Evolutionary conservation across 2,113 vertebrate species (phyloP).

Genomic region (Rousettus leschenaultii): DNA sequence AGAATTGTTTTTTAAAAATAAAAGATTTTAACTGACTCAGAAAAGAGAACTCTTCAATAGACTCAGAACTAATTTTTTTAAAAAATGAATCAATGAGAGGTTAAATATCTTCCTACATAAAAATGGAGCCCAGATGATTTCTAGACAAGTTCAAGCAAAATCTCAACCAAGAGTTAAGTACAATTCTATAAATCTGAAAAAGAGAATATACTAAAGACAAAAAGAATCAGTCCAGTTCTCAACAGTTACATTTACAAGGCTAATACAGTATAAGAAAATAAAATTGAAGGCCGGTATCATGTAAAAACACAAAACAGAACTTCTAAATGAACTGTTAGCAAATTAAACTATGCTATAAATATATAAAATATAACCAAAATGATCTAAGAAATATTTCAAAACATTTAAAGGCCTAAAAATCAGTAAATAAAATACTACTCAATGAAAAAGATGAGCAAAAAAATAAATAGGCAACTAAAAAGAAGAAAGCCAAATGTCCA

Average conservation of each 20-base stretch:
- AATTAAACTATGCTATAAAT: background rate
- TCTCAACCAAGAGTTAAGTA: background rate
- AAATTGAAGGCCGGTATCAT: background rate
- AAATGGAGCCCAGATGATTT: background rate
- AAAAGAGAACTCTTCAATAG: background rate
- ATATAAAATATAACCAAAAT: background rate
- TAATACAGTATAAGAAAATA: background rate
- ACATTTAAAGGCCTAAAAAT: background rate
- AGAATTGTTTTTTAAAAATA: background rate
- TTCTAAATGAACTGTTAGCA: background rate
- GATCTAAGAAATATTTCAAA: background rate
- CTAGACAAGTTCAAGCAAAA: background rate
- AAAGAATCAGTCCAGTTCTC: background rate
- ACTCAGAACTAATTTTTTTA: background rate
- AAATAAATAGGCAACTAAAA: background rate
- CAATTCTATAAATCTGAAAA: background rate
- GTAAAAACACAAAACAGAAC: background rate
- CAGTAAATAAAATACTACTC: background rate
- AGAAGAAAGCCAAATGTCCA: background rate
- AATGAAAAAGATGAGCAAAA: background rate
- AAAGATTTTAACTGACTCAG: background rate
- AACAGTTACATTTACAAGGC: background rate
- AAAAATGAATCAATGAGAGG: background rate
- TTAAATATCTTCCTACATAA: background rate
- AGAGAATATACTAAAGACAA: background rate